Base-by-base conservation (phyloP, 1,140 invertebrate genomes). In the Bombus breviceps region DNA sequence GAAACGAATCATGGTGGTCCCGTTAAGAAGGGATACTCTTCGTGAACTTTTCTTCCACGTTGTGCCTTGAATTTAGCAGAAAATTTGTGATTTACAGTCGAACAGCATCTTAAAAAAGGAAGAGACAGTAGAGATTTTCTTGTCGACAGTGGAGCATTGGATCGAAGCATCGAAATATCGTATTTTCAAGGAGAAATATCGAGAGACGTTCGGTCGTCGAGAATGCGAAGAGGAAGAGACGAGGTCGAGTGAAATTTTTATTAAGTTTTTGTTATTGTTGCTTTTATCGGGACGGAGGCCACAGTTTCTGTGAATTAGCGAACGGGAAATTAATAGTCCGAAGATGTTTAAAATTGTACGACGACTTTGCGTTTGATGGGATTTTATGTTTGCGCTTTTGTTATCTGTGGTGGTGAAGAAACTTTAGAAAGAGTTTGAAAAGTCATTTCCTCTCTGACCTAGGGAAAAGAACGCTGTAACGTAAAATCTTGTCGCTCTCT, bases 1-100 rank as follows among this genome's bases (percentile, higher is more conserved):
- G 59, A 62, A 47, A 22, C 28, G 22, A 53, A 75, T 75, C 43
- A 53, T 53, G 41, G 73, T 75, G 73, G 73, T 34, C n/a, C 43
- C n/a, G 43, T 75, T 25, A 32, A 73, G n/a, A 8, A 32, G 73
- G 18, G 43, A 32, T 13, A 6, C 32, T 37, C 32, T 69, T 25
- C 66, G 18, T 10, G 15, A 18, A 32, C 2, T 8, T 66, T 15
- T 32, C 32, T 34, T 66, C 15, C 64, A 18, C 8, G 64, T 22
- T 22, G 64, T 34, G 64, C 10, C 28, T 62, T 62, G 32, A 66
- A 34, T 66, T 66, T 66, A 3, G 32, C 32, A 34, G 64, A 6
- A 9, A 66, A 66, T 34, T 34, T 1, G 64, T n/a, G 59, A 62
- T 13, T 62, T n/a, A n/a, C 8, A 28, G 47, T 22, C 47, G 18